Evolutionary conservation across 2,797 vertebrate genomes (phyloP).

Genomic region (Acridotheres tristis): DNA sequence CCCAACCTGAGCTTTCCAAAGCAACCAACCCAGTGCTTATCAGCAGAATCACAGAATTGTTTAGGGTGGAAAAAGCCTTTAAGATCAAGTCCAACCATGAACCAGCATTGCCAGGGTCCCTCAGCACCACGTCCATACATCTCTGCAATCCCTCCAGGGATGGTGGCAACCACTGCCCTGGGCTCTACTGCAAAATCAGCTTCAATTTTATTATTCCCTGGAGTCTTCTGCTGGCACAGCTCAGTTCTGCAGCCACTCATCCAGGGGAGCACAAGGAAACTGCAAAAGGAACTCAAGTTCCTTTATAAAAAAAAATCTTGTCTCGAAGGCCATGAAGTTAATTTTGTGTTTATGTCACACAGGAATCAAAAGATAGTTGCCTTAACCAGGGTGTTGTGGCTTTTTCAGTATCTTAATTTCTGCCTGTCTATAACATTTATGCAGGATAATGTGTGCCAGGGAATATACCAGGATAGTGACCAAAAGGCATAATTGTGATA

Average conservation of each 20-base stretch:
- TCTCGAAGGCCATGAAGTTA: conserved; percentile 2
- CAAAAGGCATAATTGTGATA: neutral
- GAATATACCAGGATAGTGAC: neutral
- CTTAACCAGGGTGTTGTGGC: neutral
- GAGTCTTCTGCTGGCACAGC: neutral
- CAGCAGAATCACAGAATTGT: neutral
- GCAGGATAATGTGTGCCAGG: neutral
- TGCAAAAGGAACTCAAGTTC: neutral
- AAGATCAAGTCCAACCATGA: neutral
- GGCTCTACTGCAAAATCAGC: neutral
- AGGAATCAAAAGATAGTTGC: conserved; percentile 15
- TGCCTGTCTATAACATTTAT: neutral
- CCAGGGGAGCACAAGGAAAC: neutral
- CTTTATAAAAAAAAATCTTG: neutral
- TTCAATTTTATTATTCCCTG: neutral
- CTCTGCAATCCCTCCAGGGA: neutral
- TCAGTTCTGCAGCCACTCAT: neutral
- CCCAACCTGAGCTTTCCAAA: neutral
- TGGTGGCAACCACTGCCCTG: neutral
- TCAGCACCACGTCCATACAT: neutral
- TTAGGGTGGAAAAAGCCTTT: neutral
- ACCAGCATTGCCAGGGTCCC: neutral
- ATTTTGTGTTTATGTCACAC: conserved; percentile 16
- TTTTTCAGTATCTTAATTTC: neutral
- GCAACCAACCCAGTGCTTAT: neutral